phyloP scores from a whole-genome alignment of 2,888 invertebrate genomes.

The Phymatocera aterrima region DNA sequence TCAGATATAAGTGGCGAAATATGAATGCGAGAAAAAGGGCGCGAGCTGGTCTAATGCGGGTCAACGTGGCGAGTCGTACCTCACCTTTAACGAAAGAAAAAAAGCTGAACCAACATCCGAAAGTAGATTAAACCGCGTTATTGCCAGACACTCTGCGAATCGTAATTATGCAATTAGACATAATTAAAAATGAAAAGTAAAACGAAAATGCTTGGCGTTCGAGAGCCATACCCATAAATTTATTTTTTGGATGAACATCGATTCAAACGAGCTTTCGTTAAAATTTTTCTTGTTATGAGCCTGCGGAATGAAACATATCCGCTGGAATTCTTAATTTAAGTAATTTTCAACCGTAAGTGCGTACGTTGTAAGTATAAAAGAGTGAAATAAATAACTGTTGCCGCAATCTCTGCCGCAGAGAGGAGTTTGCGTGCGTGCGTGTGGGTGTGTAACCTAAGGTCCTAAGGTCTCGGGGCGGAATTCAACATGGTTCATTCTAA shows the following conservation, averaged over 20 bases:
- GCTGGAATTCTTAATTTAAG: not conserved
- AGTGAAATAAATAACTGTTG: slow-evolving; percentile 24
- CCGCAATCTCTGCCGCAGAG: slow-evolving; percentile 38
- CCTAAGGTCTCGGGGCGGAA: not conserved
- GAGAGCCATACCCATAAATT: not conserved
- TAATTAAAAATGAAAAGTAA: not conserved
- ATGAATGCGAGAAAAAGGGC: not conserved
- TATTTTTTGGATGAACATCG: slow-evolving; percentile 15
- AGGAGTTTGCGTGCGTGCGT: too few relatives aligned
- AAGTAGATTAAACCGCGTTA: slow-evolving; percentile 20
- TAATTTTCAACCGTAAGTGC: slow-evolving; percentile 1
- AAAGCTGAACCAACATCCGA: not conserved
- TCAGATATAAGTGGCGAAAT: not conserved
- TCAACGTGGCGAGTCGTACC: slow-evolving; percentile 3
- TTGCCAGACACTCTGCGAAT: not conserved
- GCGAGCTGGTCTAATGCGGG: not conserved
- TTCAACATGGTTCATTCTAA: not conserved
- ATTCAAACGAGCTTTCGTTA: slow-evolving; percentile 1
- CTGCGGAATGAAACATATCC: not conserved
- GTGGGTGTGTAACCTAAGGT: not conserved
- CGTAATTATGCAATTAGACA: slow-evolving; percentile 7
- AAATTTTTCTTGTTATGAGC: slow-evolving; percentile 9
- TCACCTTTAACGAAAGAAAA: slow-evolving; percentile 34
- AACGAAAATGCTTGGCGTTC: not conserved
- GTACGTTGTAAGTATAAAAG: not conserved